Percentiles rank a stretch among this genome's conserved stretches.
Conservation (phyloP, 1,140 invertebrate species). For the Mycetomoellerius zeteki region DNA sequence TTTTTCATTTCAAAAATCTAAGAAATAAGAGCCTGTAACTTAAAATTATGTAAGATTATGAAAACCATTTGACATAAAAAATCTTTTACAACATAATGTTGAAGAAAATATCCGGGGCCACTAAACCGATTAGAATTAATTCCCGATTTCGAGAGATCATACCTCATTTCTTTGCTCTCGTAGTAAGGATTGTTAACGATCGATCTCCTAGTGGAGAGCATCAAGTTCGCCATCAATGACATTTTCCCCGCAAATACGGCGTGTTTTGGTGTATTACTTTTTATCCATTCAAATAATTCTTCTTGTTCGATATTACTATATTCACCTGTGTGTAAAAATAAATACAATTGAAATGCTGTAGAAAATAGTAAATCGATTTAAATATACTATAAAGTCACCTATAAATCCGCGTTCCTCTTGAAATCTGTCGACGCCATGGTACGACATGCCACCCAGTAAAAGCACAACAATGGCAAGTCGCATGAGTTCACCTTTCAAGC, state of each 20-base stretch:
- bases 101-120: no score
- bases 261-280: slow-evolving; percentile 87
- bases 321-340: slow-evolving; percentile 87
- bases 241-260: slow-evolving; percentile 95
- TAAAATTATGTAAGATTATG: no score
- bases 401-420: slow-evolving; percentile 80
- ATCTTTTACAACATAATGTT: no score
- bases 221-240: slow-evolving; percentile 93
- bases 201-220: slow-evolving; percentile 91
- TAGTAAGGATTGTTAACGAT: slow-evolving; percentile 96
- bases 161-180: slow-evolving; percentile 91
- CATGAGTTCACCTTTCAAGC: slow-evolving; percentile 76
- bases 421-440: slow-evolving; percentile 80
- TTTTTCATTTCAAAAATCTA: no score
- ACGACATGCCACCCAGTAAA: slow-evolving; percentile 82
- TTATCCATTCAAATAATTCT: slow-evolving; percentile 92
- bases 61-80: no score
- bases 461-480: slow-evolving; percentile 77
- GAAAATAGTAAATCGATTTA: neutral
- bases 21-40: no score
- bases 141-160: slow-evolving; percentile 1
- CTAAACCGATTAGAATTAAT: neutral
- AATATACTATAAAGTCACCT: slow-evolving; percentile 73
- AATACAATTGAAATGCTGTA: neutral
- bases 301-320: slow-evolving; percentile 92